Evolutionary conservation across 1,140 invertebrate genomes (phyloP), one percentile per base, ranked within the genome.

Genomic region (Drosophila orosa): DNA sequence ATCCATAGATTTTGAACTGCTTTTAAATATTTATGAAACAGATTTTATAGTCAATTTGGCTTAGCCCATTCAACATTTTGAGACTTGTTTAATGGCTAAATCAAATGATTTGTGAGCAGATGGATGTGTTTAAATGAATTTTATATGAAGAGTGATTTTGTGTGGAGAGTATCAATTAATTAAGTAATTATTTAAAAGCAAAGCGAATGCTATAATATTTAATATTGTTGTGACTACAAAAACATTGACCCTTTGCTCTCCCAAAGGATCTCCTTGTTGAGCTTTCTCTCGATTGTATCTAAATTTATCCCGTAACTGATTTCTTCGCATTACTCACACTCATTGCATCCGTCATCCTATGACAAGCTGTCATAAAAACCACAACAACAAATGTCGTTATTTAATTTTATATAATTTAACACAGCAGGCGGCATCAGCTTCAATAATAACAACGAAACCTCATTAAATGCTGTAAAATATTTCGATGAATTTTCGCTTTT

Each of bases 1-100:
- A 71, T 71, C 19, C 29, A 50, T 54, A 8, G 48, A 37, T 45
- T 37, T 54, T 10, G 19, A 68, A 47, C 63, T 39, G 24, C 40
- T 65, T 75, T 65, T 83, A 79, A 82, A 83, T 79, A 84, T 83
- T 79, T 84, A 83, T 84, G 65, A 84, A 83, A 75, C 60, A 72
- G 57, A 75, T 75, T 78, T 84, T 84, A 79, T 83, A 77, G 48
- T 42, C 52, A 17, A 50, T 68, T 47, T 58, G 6, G 25, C n/a
- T 56, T 68, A 48, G 52, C 31, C 56, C 40, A 47, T 42, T 60
- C 60, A 66, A 39, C 54, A 57, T 45, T 81, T 29, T 8, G 35
- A 61, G 66, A 62, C 65, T 78, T 83, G 77, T 71, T 71, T 56
- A 71, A 75, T 83, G 61, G 72, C 63, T 42, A 66, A 60, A 63